A percentile compares a stretch with the other conserved stretches of the same genome.
Conservation (phyloP, 2,113 vertebrate genomes). For the Tragelaphus strepsiceros region DNA sequence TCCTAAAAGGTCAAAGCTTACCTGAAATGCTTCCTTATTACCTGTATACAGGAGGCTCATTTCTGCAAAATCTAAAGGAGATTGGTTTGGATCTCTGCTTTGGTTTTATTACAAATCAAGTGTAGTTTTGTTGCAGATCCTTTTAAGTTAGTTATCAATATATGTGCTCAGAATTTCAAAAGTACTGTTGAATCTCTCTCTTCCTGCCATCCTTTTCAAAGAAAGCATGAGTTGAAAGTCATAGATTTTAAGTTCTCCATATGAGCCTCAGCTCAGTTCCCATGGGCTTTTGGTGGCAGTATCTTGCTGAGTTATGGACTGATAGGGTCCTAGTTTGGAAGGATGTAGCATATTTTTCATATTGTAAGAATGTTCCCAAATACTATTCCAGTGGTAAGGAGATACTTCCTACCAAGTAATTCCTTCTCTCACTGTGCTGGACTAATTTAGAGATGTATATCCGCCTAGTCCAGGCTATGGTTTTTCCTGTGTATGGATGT, state of each 20-base stretch:
- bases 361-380: neutral
- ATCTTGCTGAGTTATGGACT: neutral
- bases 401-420: neutral
- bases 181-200: neutral
- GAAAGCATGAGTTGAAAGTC: neutral
- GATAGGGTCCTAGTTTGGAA: neutral
- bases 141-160: neutral
- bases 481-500: too few relatives aligned
- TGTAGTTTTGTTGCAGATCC: neutral
- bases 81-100: neutral
- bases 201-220: neutral
- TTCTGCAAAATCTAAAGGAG: neutral
- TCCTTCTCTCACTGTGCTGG: neutral
- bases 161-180: neutral
- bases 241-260: neutral
- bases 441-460: neutral
- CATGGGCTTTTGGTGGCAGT: neutral
- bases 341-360: neutral
- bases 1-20: neutral
- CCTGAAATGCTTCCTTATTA: neutral
- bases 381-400: neutral
- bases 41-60: neutral
- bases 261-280: neutral
- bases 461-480: too few relatives aligned
- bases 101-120: neutral